Conservation (phyloP, 1,140 invertebrate genomes). For the Calliphora vicina region DNA sequence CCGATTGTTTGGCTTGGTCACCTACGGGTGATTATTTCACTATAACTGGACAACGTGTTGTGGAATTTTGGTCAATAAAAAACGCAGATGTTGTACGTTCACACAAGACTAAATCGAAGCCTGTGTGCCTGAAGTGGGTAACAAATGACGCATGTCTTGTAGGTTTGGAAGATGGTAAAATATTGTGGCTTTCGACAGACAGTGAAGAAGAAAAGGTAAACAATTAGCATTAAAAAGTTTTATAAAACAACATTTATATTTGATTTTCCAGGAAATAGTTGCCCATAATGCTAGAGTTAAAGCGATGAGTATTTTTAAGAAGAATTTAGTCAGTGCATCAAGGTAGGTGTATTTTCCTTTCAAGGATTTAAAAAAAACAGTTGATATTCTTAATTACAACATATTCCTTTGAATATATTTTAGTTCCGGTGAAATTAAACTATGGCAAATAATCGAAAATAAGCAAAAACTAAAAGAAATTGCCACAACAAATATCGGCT, state of each 20-base stretch:
- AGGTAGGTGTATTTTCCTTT: constrained; percentile 30
- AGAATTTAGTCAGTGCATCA: constrained; percentile 55
- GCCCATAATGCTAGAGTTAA: constrained; percentile 76
- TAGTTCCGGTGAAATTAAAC: constrained; percentile 81
- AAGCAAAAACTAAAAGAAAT: constrained; percentile 66
- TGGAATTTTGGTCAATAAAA: constrained; percentile 81
- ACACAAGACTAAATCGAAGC: constrained; percentile 69
- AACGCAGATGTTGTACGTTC: constrained; percentile 72
- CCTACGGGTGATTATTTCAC: constrained; percentile 77
- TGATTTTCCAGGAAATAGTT: constrained; percentile 46
- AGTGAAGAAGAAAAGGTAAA: constrained; percentile 48
- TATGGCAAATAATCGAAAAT: constrained; percentile 71
- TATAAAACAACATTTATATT: neutral
- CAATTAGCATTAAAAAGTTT: neutral
- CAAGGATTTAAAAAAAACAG: neutral
- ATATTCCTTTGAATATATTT: constrained; percentile 46
- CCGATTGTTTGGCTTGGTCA: constrained; percentile 70
- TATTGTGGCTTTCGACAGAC: constrained; percentile 70
- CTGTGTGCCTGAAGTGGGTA: constrained; percentile 71
- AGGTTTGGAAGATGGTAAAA: constrained; percentile 76
- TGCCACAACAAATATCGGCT: constrained; percentile 66
- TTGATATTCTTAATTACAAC: too few relatives aligned
- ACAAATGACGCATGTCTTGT: constrained; percentile 71
- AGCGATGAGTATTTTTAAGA: constrained; percentile 66
- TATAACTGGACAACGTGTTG: constrained; percentile 72